Conservation (phyloP, 1,140 invertebrate species). For the Matsumurasca onukii region DNA sequence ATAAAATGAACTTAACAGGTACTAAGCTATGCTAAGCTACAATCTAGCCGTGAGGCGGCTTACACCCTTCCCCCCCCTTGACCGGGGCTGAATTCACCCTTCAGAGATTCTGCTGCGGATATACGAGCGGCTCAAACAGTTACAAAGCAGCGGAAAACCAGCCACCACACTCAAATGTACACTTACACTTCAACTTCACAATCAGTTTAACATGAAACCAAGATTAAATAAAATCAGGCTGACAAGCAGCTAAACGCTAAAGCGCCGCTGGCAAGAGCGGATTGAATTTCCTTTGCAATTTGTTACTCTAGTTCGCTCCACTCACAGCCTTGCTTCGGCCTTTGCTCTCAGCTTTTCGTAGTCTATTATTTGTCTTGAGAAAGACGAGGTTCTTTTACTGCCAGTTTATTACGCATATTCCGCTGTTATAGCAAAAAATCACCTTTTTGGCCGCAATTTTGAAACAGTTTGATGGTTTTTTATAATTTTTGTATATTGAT, state of each 20-base stretch:
- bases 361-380: neutral
- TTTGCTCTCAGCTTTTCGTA: no score
- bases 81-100: conserved; percentile 19
- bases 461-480: no score
- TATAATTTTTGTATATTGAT: no score
- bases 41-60: neutral
- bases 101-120: conserved; percentile 11
- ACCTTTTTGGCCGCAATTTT: no score
- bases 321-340: no score
- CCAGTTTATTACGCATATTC: neutral
- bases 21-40: conserved; percentile 17
- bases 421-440: no score
- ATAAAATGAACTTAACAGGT: neutral
- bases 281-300: no score
- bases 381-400: neutral
- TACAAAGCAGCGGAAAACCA: neutral
- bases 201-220: neutral
- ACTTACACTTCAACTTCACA: neutral
- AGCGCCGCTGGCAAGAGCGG: no score
- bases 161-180: neutral
- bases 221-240: neutral
- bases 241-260: no score
- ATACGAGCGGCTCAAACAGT: neutral
- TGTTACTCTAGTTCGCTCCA: no score
- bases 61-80: neutral